Evolutionary conservation across 2,113 vertebrate species (phyloP), one percentile per base, ranked within the genome.

Genomic region (Galeopterus variegatus): DNA sequence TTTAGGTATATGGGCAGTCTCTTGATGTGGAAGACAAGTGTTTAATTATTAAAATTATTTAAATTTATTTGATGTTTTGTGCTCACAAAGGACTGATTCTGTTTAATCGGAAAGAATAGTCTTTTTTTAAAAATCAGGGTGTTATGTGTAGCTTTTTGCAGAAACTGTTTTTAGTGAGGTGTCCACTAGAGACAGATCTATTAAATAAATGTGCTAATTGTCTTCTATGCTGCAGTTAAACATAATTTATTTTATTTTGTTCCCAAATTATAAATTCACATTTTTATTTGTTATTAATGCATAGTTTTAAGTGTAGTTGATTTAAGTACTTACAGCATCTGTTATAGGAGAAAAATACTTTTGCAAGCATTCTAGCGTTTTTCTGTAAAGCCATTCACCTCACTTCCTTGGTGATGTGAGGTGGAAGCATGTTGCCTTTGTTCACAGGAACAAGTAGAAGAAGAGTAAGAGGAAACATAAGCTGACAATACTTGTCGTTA

Each of bases 211-310:
- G 77, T 97, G 50, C 64, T 60, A 50, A 54, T 65, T 88, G 24
- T 54, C 92, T 94, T 84, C 90, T 54, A 60, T 97, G 58, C 72
- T 95, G 3, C 21, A 85, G 15, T 84, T 96, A 90, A 93, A 58
- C 14, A 58, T 81, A 92, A 76, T 13, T 13, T 62, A 67, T 81
- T 83, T 93, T 92, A 90, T 70, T 93, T 93, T 90, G 3, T 88
- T 90, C 36, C 58, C 48, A 33, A 80, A 60, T 93, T 64, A 45
- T 95, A 89, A 91, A 94, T 85, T 97, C 90, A 52, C 26, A 7
- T 64, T 91, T 92, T 92, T 83, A 24, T 90, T 82, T 97, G 45
- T 93, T 97, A 85, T 84, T 97, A 93, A 58, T 94, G 26, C 14
- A 48, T 87, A 72, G 12, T 90, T 97, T 72, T 87, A 83, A 82